Percentiles rank a stretch among this genome's conserved stretches.
Conservation (phyloP, 2,113 vertebrate species). For the Megaleporinus macrocephalus region DNA sequence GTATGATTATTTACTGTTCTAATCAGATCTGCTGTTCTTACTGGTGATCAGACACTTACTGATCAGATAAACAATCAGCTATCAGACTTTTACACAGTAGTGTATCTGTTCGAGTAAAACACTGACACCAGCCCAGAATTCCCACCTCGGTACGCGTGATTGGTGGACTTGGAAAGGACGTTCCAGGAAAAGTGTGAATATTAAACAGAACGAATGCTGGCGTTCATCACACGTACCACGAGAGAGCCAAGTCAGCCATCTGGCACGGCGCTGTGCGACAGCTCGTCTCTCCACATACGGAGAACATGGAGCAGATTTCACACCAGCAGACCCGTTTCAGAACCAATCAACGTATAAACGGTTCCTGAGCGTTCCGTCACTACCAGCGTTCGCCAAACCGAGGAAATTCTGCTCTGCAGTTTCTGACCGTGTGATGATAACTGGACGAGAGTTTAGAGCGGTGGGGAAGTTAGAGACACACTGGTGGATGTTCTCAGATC, state of each 20-base stretch:
- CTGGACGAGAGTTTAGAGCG: neutral
- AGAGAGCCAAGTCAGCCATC: conserved; percentile 38
- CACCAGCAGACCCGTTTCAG: conserved; percentile 6
- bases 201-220: conserved; percentile 35
- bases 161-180: neutral
- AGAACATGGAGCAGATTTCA: neutral
- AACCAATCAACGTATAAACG: conserved; percentile 22
- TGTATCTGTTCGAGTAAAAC: too few species aligned
- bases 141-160: neutral
- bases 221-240: conserved; percentile 19
- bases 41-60: too few species aligned
- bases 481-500: too few species aligned
- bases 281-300: neutral
- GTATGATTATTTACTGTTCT: too few species aligned
- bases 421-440: neutral
- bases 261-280: conserved; percentile 5
- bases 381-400: conserved; percentile 25
- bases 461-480: neutral
- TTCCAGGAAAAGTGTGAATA: conserved; percentile 18
- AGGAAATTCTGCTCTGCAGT: neutral
- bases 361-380: conserved; percentile 44
- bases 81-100: too few species aligned
- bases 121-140: too few species aligned
- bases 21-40: too few species aligned
- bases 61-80: too few species aligned